Percentiles rank a stretch among this genome's conserved stretches.
These are phyloP conservation scores for Promerops cafer DNA, from an alignment of 2,113 vertebrate species.

Conservation along the genomic window DNA sequence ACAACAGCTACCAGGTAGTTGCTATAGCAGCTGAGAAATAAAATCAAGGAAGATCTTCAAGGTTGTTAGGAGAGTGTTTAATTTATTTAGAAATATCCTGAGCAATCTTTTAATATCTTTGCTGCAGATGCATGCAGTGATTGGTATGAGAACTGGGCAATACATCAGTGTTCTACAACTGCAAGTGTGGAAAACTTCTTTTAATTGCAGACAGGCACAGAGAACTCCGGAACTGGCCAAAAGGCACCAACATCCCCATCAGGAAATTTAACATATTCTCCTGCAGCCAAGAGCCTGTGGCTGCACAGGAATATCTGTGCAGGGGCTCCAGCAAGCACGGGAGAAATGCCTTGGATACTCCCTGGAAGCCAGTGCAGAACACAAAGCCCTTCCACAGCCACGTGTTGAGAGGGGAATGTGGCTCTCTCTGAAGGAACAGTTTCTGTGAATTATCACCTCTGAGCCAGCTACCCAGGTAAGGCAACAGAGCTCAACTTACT, in stretches of 20 bases:
- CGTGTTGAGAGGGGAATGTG: rapidly evolving
- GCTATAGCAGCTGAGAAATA: not conserved
- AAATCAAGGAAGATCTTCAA: not conserved
- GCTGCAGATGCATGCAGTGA: not conserved
- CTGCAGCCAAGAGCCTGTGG: not conserved
- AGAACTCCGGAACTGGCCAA: not conserved
- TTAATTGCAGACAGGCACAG: not conserved
- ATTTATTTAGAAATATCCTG: not conserved
- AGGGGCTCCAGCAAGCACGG: not conserved
- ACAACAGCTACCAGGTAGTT: not conserved
- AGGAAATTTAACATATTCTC: rapidly evolving
- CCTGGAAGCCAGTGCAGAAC: not conserved
- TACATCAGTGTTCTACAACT: rapidly evolving
- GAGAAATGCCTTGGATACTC: not conserved
- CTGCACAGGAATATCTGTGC: not conserved
- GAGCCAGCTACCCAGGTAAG: not conserved
- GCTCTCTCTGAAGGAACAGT: not conserved
- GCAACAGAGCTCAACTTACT: not conserved
- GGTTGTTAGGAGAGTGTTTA: not conserved
- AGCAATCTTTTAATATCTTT: not conserved
- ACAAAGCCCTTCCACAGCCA: not conserved
- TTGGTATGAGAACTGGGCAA: not conserved
- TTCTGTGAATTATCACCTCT: not conserved
- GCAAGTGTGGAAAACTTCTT: not conserved
- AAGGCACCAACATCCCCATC: rapidly evolving